These are phyloP conservation scores for Oscheius onirici DNA, from an alignment of 2,888 invertebrate genomes.

Conservation along the genomic window DNA sequence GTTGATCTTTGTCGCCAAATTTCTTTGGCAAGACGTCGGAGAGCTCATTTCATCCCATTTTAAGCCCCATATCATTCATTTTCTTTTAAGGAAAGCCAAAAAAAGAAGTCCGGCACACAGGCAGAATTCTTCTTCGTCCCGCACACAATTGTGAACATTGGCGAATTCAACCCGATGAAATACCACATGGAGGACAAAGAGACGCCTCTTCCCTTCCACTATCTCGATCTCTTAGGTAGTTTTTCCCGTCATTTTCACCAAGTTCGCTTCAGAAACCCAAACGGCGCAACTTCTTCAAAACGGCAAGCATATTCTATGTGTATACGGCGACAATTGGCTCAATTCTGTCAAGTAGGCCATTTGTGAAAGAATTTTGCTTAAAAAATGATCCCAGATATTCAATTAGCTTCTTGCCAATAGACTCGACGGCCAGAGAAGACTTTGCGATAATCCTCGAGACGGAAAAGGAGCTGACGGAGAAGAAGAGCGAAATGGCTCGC, in stretches of 20 bases:
- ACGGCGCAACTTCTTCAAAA: slow-evolving; percentile 63
- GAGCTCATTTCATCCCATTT: too few species aligned
- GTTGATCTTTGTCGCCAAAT: too few species aligned
- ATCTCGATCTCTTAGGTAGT: slow-evolving; percentile 53
- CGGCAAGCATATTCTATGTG: slow-evolving; percentile 66
- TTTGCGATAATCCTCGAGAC: slow-evolving; percentile 47
- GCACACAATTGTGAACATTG: slow-evolving; percentile 65
- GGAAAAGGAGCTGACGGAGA: slow-evolving; percentile 55
- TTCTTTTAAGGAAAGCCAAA: slow-evolving; percentile 60
- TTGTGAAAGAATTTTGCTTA: neutral
- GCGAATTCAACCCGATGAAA: slow-evolving; percentile 70
- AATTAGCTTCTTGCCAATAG: slow-evolving; percentile 64
- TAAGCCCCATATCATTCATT: too few species aligned
- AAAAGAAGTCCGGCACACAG: slow-evolving; percentile 62
- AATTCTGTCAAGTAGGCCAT: slow-evolving; percentile 61
- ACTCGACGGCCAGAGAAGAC: slow-evolving; percentile 36
- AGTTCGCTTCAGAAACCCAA: slow-evolving; percentile 57
- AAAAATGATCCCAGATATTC: slow-evolving; percentile 52
- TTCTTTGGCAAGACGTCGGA: too few species aligned
- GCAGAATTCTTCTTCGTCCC: slow-evolving; percentile 72
- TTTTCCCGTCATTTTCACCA: too few species aligned
- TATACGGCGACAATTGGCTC: slow-evolving; percentile 72
- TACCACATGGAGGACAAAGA: slow-evolving; percentile 71
- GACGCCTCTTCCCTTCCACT: slow-evolving; percentile 69
- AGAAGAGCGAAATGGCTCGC: slow-evolving; percentile 67